A percentile compares a stretch with the other conserved stretches of the same genome.
These are phyloP conservation scores for Linnaemya tessellans DNA, from an alignment of 2,888 invertebrate genomes.

Conservation along the genomic window DNA sequence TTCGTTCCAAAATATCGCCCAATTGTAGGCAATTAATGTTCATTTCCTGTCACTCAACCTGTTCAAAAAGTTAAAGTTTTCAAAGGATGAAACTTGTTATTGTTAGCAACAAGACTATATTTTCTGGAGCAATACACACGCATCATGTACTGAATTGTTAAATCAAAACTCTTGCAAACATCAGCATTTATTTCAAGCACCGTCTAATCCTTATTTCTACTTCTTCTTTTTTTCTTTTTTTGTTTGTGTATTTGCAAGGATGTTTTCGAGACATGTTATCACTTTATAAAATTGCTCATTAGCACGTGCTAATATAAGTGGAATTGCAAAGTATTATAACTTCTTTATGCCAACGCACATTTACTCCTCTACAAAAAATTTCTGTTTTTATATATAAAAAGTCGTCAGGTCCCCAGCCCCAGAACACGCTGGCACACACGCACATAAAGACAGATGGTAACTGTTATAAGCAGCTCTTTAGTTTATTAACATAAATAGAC, in stretches of 20 bases:
- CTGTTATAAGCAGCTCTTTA: constrained; percentile 66
- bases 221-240: too few species aligned
- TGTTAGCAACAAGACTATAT: background rate
- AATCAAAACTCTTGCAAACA: background rate
- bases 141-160: background rate
- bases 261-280: constrained; percentile 74
- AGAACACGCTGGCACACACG: background rate
- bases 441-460: constrained; percentile 31
- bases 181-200: background rate
- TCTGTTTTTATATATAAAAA: background rate
- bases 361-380: background rate
- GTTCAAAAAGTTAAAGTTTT: too few species aligned
- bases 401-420: background rate
- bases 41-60: too few species aligned
- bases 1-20: too few species aligned
- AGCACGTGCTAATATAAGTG: constrained; percentile 77
- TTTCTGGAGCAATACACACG: background rate
- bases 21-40: too few species aligned
- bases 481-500: constrained; percentile 67
- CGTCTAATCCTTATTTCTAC: constrained; percentile 13
- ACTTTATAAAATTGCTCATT: constrained; percentile 79
- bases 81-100: too few species aligned
- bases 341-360: constrained; percentile 42
- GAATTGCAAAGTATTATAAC: constrained; percentile 60
- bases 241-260: background rate